Percentiles rank a stretch among this genome's conserved stretches.
phyloP scores from a whole-genome alignment of 2,797 vertebrate species.

The Stomatorhinus walkeri region DNA sequence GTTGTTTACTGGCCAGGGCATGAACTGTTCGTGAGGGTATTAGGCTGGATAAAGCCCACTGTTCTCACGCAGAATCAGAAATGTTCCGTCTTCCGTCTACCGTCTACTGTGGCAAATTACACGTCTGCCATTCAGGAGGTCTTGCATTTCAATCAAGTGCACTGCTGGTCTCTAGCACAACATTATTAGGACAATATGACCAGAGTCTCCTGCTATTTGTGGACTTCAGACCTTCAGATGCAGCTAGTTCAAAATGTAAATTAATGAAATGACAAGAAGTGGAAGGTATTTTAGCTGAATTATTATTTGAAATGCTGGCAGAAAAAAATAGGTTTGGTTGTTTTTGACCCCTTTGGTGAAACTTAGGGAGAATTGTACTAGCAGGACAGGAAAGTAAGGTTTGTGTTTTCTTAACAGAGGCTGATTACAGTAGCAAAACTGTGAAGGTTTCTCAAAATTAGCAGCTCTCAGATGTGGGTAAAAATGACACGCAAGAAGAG shows the following conservation, averaged over 20 bases:
- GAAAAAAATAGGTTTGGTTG: neutral
- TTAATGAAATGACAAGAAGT: neutral
- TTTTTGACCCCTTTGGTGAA: neutral
- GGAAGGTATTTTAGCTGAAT: neutral
- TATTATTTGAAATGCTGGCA: neutral
- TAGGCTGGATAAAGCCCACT: constrained; percentile 23
- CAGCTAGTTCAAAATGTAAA: neutral
- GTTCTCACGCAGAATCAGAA: constrained; percentile 45
- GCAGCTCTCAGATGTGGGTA: neutral
- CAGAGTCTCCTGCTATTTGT: constrained; percentile 27
- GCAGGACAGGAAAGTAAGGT: neutral
- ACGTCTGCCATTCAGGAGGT: constrained; percentile 37
- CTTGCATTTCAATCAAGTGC: constrained; percentile 28
- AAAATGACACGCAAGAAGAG: neutral
- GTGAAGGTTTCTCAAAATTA: neutral
- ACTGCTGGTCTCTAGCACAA: constrained; percentile 22
- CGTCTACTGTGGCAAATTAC: constrained; percentile 51
- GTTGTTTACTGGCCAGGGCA: neutral
- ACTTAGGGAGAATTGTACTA: neutral
- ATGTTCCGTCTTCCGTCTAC: constrained; percentile 32
- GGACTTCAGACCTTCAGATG: neutral
- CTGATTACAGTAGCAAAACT: neutral
- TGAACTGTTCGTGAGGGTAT: neutral
- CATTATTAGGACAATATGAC: constrained; percentile 26
- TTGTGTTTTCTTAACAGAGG: neutral